Evolutionary conservation across 2,888 invertebrate genomes (phyloP), one percentile per base, ranked within the genome.

Genomic region (Diogma glabrata): DNA sequence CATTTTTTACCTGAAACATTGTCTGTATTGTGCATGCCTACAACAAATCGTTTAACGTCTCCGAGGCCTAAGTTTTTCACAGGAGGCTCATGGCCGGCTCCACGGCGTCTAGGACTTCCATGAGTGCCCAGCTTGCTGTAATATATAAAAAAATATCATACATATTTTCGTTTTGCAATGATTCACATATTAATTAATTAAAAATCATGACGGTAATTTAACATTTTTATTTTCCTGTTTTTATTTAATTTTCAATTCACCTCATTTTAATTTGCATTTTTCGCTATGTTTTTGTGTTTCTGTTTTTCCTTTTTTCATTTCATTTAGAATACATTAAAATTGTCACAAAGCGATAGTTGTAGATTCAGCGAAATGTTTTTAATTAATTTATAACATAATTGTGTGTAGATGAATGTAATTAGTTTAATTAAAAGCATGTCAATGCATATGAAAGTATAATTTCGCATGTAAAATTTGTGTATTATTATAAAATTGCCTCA

Each of bases 111-210:
- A 20, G 51, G 51, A 47, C 50, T 51, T 28, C 53, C 53, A 53
- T 53, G 53, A n/a, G 53, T 53, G 49, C 53, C 53, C 53, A 53
- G 53, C 43, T 53, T 53, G 53, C 53, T 51, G 38, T 12, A 47
- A 52, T 19, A 5, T 22, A 19, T 16, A 48, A 47, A 23, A 33
- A 46, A 36, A 36, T n/a, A n/a, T n/a, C n/a, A n/a, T n/a, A n/a
- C n/a, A n/a, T n/a, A n/a, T n/a, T n/a, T n/a, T n/a, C n/a, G n/a
- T n/a, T n/a, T n/a, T n/a, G n/a, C n/a, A n/a, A n/a, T n/a, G n/a
- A n/a, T n/a, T n/a, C n/a, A n/a, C n/a, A n/a, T n/a, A n/a, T n/a
- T n/a, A n/a, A n/a, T n/a, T n/a, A n/a, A n/a, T n/a, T n/a, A n/a
- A n/a, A n/a, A n/a, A n/a, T n/a, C n/a, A n/a, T n/a, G n/a, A n/a